Percentiles rank a stretch among this genome's conserved stretches.
These are phyloP conservation scores for Tragelaphus scriptus DNA, from an alignment of 2,113 vertebrate genomes.

Conservation along the genomic window DNA sequence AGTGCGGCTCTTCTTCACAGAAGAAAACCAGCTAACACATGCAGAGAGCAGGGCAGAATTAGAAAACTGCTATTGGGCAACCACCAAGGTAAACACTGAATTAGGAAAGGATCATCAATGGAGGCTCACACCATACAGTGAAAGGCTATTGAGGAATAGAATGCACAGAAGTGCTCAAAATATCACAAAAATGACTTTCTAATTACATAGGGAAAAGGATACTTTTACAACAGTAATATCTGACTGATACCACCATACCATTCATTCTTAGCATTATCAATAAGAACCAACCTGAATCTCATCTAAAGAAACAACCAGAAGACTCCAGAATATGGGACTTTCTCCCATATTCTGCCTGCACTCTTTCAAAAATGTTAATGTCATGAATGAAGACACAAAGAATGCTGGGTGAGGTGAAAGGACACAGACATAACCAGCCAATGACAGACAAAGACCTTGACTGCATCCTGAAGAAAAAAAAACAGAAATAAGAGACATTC, in stretches of 20 bases:
- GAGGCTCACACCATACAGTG: not conserved
- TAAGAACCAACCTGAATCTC: not conserved
- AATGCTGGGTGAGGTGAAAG: not conserved
- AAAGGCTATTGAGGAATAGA: not conserved
- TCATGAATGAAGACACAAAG: not conserved
- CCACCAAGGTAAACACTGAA: not conserved
- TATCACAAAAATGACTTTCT: not conserved
- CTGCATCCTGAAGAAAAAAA: not conserved
- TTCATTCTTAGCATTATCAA: not conserved
- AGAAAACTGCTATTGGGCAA: not conserved
- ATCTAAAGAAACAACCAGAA: not conserved
- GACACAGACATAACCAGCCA: not conserved
- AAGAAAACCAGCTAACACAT: not conserved
- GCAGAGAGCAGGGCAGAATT: not conserved
- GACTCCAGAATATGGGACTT: not conserved
- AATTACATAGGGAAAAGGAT: not conserved
- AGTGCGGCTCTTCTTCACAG: not conserved
- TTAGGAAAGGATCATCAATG: not conserved
- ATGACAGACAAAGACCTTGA: not conserved
- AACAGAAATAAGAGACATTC: not conserved
- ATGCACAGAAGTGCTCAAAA: conserved; percentile 7
- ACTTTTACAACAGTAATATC: not conserved
- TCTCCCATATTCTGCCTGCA: not conserved
- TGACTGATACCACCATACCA: not conserved
- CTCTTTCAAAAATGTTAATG: not conserved